phyloP scores from a whole-genome alignment of 2,113 vertebrate genomes.

The Tetrax tetrax region DNA sequence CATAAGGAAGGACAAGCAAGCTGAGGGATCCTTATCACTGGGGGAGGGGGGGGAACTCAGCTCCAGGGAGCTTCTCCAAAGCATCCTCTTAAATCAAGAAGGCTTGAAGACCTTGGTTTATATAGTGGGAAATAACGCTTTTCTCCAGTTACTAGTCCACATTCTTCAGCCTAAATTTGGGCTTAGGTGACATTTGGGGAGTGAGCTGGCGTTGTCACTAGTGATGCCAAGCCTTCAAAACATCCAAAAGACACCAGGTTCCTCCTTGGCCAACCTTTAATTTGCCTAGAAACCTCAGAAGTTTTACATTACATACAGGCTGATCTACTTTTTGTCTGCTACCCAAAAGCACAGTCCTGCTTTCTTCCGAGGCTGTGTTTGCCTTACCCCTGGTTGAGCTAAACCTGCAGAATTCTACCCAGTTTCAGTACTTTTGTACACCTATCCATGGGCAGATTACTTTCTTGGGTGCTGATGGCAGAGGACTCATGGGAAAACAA shows the following conservation, averaged over 20 bases:
- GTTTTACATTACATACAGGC: neutral
- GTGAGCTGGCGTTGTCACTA: neutral
- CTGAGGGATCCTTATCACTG: neutral
- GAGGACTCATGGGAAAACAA: neutral
- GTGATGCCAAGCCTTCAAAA: neutral
- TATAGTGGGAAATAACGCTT: neutral
- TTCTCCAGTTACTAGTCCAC: neutral
- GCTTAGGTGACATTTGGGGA: neutral
- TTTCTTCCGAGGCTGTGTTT: neutral
- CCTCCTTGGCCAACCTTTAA: neutral
- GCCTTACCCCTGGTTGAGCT: neutral
- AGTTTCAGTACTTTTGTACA: neutral
- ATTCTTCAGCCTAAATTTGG: neutral
- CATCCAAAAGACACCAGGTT: neutral
- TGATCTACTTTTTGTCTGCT: neutral
- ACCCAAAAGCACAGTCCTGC: neutral
- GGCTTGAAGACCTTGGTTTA: neutral
- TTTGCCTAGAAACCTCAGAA: neutral
- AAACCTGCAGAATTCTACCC: neutral
- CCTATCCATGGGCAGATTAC: neutral
- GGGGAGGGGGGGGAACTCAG: neutral
- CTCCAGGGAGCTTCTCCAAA: neutral
- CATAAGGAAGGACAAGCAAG: neutral
- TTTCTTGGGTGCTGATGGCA: neutral
- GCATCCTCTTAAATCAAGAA: neutral